phyloP scores from a whole-genome alignment of 1,140 invertebrate genomes.

The Apis cerana region DNA sequence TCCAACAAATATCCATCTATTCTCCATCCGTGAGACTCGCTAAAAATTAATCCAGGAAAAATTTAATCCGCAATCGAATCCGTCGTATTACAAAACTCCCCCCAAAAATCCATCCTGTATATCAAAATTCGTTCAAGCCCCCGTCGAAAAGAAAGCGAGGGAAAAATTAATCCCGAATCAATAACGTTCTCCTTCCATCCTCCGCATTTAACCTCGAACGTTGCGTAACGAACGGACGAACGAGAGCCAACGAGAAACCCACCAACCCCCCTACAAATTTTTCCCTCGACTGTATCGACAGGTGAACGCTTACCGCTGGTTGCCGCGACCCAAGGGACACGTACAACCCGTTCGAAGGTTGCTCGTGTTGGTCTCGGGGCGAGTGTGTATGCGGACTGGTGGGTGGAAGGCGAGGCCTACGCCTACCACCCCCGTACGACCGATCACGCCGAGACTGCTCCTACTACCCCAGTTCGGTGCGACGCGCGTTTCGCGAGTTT shows the following conservation, averaged over 20 bases:
- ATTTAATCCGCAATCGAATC: no score
- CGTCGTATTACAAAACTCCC: no score
- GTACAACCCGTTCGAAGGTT: conserved; percentile 14
- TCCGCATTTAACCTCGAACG: background rate
- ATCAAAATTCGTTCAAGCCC: background rate
- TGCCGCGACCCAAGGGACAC: conserved; percentile 24
- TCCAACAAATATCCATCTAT: no score
- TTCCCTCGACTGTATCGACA: conserved; percentile 23
- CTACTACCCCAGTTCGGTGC: conserved; percentile 62
- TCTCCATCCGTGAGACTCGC: no score
- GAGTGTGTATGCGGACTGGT: conserved; percentile 10
- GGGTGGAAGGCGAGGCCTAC: conserved; percentile 60
- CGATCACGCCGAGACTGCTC: conserved; percentile 55
- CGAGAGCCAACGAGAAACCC: background rate
- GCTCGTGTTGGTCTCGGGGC: conserved; percentile 5
- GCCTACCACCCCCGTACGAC: conserved; percentile 68
- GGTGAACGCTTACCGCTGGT: conserved; percentile 29
- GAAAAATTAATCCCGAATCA: background rate
- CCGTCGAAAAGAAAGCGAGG: background rate
- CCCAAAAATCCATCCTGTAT: background rate
- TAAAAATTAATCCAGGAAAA: no score
- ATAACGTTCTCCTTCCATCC: background rate
- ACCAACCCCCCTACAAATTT: background rate
- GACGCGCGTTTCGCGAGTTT: conserved; percentile 57
- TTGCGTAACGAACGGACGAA: background rate